Evolutionary conservation across 92 coral and sea anemone genomes (phyloP), one percentile per base, ranked within the genome.

Genomic region (Meandrina meandrites): DNA sequence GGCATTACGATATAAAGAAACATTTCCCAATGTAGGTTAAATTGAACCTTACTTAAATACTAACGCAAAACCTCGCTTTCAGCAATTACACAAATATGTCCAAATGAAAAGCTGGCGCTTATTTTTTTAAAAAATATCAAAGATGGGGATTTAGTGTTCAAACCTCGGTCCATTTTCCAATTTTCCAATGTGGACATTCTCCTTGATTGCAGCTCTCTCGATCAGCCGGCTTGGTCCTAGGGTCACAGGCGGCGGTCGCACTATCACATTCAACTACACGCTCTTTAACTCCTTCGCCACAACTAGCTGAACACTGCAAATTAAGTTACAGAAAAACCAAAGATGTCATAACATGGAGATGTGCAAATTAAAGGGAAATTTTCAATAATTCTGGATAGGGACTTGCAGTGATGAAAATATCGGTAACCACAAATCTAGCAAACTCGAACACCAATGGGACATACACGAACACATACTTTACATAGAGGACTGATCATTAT

Each of bases 161-260:
- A 83, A 95, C 99, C 94, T 90, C 84, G 30, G 91, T 69, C 99
- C 99, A 97, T 32, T 93, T 86, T 40, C 99, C 98, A 18, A 90
- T 86, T 79, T 87, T 93, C 99, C 99, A 97, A 6, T 69, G 89
- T 30, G 95, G 96, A 76, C 95, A 95, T 62, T 81, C 86, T 40
- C 88, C 90, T 51, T 73, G 82, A 66, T 95, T 95, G 45, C 99
- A 96, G 14, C 40, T 45, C 54, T 40, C 78, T 58, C 89, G 72
- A 21, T 70, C 78, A 7, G 50, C 40, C 62, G 99, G 99, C 30
- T 90, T 91, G 37, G 81, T 24, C 13, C 28, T 64, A 8, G 75
- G 78, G 37, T 90, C 90, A 60, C 99, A 96, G 22, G 69, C 42
- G 69, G 79, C 27, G 9, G 51, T 75, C 57, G 57, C 75, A 16